phyloP scores from a whole-genome alignment of 2,888 invertebrate genomes.

The Invenusta paracnida region DNA sequence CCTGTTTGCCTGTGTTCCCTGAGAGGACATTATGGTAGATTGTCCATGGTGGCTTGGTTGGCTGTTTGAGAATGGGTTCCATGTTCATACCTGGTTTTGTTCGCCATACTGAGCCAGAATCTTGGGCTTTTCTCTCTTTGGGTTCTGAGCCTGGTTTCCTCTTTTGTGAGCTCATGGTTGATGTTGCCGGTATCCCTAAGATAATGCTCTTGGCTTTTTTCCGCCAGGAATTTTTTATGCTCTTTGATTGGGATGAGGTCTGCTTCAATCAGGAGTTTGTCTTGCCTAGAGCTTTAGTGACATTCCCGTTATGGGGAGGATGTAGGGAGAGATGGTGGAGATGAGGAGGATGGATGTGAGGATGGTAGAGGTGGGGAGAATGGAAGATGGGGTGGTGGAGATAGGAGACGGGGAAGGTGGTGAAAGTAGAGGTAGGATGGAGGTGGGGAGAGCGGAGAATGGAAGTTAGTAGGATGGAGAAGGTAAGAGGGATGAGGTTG shows the following conservation, averaged over 20 bases:
- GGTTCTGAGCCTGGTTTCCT: background rate
- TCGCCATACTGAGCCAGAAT: background rate
- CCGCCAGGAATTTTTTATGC: background rate
- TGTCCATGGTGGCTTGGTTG: background rate
- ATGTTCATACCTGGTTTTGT: background rate
- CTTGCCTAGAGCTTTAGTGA: background rate
- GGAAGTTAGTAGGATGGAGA: too few species aligned
- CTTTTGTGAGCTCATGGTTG: background rate
- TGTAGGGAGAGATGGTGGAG: too few species aligned
- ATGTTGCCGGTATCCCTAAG: background rate
- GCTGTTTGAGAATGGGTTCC: background rate
- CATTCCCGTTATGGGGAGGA: too few species aligned
- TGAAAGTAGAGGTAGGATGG: too few species aligned
- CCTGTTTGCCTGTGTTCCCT: background rate
- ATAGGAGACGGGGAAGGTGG: too few species aligned
- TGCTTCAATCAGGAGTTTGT: slow-evolving; percentile 17
- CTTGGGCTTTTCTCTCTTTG: background rate
- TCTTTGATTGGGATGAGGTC: slow-evolving; percentile 3
- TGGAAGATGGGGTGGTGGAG: too few species aligned
- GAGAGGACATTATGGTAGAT: background rate
- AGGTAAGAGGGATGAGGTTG: too few species aligned
- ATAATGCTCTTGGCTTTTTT: background rate
- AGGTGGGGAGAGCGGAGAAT: too few species aligned
- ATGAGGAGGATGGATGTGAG: too few species aligned
- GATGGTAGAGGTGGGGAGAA: too few species aligned